Base-by-base conservation (phyloP, 2,797 vertebrate species). In the Micrastur ruficollis region DNA sequence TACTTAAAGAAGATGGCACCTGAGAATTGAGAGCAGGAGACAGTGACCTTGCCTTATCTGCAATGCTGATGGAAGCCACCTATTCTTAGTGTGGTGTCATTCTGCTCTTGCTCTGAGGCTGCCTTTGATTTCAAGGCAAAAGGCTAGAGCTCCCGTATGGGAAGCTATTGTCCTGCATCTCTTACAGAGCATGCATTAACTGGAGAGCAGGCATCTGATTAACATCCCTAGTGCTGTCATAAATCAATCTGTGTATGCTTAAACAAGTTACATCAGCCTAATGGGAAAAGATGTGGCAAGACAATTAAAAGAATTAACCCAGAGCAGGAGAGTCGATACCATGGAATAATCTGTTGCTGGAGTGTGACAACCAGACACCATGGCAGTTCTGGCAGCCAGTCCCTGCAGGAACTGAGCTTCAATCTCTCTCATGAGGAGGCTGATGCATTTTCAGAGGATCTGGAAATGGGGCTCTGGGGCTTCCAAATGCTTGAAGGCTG, bases 261-360 rank as follows among this genome's bases (percentile, higher is more conserved):
- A 95, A 96, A 93, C 87, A 96, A 88, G 67, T 94, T 95, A 94
- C 66, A 81, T 93, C 81, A 93, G 75, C 75, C 94, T 96, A 97
- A 94, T 96, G 94, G 94, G 93, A 96, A 97, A 95, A 94, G 87
- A 98, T 95, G 94, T 90, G 85, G 80, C 5, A 52, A 94, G 95
- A 93, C 95, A 96, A 98, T 97, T 97, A 97, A 97, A 97, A 86
- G 84, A 96, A 97, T 98, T 97, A 97, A 97, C 95, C 95, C 62
- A 53, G 90, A 91, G 74, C 87, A 86, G 63, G 59, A 25, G 31
- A 88, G 91, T 97, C 62, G 27, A 96, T 95, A 74, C 32, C 61
- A 14, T 25, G 55, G 71, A 92, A 74, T 95, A 79, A 95, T 93
- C 78, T 95, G 95, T 89, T 93, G 67, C 81, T 93, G 82, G 56